Conservation (phyloP, 2,113 vertebrate genomes). For the Pterocles orientalis region DNA sequence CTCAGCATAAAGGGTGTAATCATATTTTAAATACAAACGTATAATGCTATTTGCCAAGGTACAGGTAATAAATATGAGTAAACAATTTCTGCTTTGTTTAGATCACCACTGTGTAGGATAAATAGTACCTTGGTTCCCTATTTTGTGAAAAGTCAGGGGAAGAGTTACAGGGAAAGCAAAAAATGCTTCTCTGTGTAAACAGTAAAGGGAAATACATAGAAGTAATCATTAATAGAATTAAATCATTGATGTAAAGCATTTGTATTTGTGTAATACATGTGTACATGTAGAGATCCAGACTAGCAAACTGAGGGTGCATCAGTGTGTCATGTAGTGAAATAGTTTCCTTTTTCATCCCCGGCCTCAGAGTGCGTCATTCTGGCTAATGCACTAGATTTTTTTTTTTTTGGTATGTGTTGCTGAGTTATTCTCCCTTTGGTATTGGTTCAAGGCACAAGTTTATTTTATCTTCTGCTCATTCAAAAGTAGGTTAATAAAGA, state of each 20-base stretch:
- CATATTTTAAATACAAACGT: neutral
- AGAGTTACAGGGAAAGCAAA: neutral
- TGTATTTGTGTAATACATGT: neutral
- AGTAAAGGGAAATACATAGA: neutral
- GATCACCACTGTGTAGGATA: neutral
- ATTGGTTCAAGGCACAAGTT: neutral
- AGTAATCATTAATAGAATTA: neutral
- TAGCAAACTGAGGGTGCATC: neutral
- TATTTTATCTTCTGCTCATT: slow-evolving; percentile 30
- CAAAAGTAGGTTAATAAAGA: slow-evolving; percentile 54
- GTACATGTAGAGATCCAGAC: neutral
- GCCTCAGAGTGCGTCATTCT: neutral
- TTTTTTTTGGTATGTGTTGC: neutral
- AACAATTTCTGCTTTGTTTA: neutral
- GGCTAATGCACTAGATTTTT: neutral
- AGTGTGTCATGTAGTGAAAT: neutral
- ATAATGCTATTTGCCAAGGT: neutral
- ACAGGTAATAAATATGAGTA: neutral
- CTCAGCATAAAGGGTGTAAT: neutral
- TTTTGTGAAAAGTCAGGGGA: neutral
- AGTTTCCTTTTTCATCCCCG: neutral
- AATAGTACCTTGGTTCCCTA: neutral
- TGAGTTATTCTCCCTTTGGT: neutral
- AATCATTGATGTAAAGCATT: neutral
- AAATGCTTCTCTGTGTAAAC: neutral